Evolutionary conservation across 2,113 vertebrate species (phyloP), one percentile per base, ranked within the genome.

Genomic region (Lathamus discolor): DNA sequence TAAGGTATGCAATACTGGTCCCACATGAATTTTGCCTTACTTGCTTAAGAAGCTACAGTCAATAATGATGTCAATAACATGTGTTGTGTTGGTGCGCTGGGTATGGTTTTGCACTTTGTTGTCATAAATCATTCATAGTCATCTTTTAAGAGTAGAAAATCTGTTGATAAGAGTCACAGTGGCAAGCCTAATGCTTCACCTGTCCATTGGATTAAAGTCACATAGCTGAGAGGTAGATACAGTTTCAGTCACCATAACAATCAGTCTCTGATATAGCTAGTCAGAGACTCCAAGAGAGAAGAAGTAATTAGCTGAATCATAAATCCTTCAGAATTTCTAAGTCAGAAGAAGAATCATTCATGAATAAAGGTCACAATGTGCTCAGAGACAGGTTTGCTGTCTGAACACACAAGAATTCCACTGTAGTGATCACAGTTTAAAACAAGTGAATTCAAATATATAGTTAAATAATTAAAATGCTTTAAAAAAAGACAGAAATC

Each of bases 141-240:
- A 39, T 13, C 10, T 75, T 89, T 63, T 43, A 46, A 80, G 41
- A 74, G 31, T 37, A 75, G 20, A 49, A 80, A 76, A 51, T 43
- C 20, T 35, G 7, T 61, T 35, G 10, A 41, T n/a, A 20, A 74
- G 28, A 49, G 41, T 49, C 55, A 78, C 24, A 44, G 66, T 35
- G 43, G 17, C 24, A 46, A 43, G 25, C 13, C 27, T 55, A 37
- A 4, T 43, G 18, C 19, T 68, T 69, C 0, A 0, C 18, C 10
- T 43, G 27, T 43, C 43, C 12, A 2, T 55, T 69, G 54, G 31
- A 49, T 63, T 49, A 23, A 55, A 49, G 39, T 55, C 55, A 57
- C 12, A 12, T 37, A 43, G 27, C 23, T 63, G 35, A 70, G 31
- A 63, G 22, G 16, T 44, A 49, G 33, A 37, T 18, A 43, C 3